Evolutionary conservation across 2,797 vertebrate genomes (phyloP).

Genomic region (Apodemus agrarius): DNA sequence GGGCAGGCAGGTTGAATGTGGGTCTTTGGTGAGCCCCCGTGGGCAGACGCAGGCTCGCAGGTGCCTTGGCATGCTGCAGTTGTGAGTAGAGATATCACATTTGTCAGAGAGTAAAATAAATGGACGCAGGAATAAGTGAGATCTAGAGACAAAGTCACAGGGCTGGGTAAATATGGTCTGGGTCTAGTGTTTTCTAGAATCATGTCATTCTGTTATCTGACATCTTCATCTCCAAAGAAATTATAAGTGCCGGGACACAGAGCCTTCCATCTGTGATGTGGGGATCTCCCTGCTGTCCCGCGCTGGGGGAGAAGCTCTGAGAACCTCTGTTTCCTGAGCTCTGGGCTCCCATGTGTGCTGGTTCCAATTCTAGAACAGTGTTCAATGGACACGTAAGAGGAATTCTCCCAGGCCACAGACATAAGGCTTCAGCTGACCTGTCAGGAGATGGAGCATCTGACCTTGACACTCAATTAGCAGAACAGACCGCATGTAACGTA

Average conservation of each 20-base stretch:
- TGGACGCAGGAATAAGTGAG: neutral
- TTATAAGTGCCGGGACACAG: neutral
- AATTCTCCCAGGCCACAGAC: neutral
- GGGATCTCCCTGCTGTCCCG: neutral
- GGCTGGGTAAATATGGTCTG: neutral
- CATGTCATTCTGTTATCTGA: neutral
- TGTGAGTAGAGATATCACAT: neutral
- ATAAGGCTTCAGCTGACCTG: neutral
- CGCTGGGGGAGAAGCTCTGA: neutral
- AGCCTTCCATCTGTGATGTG: neutral
- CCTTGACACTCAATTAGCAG: slow-evolving; percentile 85
- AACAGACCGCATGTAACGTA: slow-evolving; percentile 72
- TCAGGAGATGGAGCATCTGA: neutral
- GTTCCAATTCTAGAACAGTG: rapidly evolving
- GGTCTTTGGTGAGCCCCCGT: rapidly evolving
- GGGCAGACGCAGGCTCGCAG: rapidly evolving
- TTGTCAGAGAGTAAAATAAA: neutral
- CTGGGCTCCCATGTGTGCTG: rapidly evolving
- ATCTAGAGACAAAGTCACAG: neutral
- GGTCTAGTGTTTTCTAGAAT: neutral
- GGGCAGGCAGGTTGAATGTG: rapidly evolving
- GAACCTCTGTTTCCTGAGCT: neutral
- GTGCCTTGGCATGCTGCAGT: rapidly evolving
- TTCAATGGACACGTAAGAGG: neutral
- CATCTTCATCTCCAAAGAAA: neutral